A percentile compares a stretch with the other conserved stretches of the same genome.
These are phyloP conservation scores for Nesidiocoris tenuis DNA, from an alignment of 2,888 invertebrate species.

Conservation along the genomic window DNA sequence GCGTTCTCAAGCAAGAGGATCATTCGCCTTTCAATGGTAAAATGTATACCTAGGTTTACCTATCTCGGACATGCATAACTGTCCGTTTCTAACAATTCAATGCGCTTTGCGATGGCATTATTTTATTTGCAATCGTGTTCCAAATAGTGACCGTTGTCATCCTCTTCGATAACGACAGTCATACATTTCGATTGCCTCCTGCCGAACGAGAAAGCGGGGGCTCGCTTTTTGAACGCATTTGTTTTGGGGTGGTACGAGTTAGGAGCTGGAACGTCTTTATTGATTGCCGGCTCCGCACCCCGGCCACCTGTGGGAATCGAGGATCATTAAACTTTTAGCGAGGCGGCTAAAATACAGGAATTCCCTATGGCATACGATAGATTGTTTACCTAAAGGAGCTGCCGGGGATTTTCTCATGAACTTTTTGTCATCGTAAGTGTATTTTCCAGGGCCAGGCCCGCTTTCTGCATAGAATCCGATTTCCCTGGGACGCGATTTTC, in stretches of 20 bases:
- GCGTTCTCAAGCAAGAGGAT: no score
- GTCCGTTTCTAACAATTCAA: no score
- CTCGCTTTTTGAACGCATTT: constrained; percentile 25
- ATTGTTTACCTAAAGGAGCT: constrained; percentile 30
- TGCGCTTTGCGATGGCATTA: no score
- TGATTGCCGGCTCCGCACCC: neutral
- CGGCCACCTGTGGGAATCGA: constrained; percentile 10
- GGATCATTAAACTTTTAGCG: no score
- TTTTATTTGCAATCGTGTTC: constrained; percentile 34
- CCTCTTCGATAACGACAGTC: constrained; percentile 32
- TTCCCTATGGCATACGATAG: no score
- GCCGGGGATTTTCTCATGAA: constrained; percentile 30
- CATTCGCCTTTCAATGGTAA: no score
- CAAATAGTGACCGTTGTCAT: constrained; percentile 23
- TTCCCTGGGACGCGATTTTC: constrained; percentile 25
- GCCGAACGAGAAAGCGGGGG: constrained; percentile 29
- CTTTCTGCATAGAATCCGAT: constrained; percentile 29
- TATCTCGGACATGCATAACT: no score
- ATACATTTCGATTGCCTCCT: constrained; percentile 34
- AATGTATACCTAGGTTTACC: no score
- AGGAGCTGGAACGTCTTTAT: constrained; percentile 25
- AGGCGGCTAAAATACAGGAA: no score
- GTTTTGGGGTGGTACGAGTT: constrained; percentile 37
- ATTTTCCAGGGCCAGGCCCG: constrained; percentile 37
- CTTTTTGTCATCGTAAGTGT: constrained; percentile 27